Base-by-base conservation (phyloP, 2,888 invertebrate species). In the Nomada ferruginata region DNA sequence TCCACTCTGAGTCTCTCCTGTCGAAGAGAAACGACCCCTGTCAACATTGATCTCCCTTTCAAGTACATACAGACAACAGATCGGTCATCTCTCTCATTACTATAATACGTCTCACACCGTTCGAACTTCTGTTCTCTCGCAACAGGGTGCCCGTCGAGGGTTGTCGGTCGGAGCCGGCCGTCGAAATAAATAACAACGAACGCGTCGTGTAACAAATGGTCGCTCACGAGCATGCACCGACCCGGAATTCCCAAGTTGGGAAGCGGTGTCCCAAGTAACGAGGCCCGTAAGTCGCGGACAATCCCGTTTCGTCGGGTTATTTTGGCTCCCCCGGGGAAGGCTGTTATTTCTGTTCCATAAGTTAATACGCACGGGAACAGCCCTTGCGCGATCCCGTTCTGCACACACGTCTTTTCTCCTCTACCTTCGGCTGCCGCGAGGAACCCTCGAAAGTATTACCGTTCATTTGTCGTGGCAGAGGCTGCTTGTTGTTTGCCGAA, bases 331-430 rank as follows among this genome's bases (percentile, higher is more conserved):
- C 72, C 63, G 80, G 85, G 84, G 83, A 20, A 79, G 75, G 81
- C 89, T 88, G 91, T 90, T 91, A 90, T 91, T 91, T 91, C 89
- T 89, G 90, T 89, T 88, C 89, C 86, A 87, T 88, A 89, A 89
- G 89, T 90, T 91, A 90, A 87, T 90, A 89, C 88, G 78, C 82
- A 42, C 76, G 66, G 65, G 36, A 61, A 63, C 84, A 82, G 77
- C 79, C 84, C 83, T 78, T 77, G 63, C 44, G 18, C 15, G 18
- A 65, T 63, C 79, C 71, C 66, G 76, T 79, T 83, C 66, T 55
- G 71, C 59, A 61, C 78, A 53, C 73, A 36, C 42, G 20, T 57
- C 23, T 36, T 7, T 3, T 20, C 23, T 20, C n/a, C 29, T 47
- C 15, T 5, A 29, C 65, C 72, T 44, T 42, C 52, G 18, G 29